These are phyloP conservation scores for Agriopis aurantiaria DNA, from an alignment of 2,888 invertebrate genomes.

Conservation along the genomic window DNA sequence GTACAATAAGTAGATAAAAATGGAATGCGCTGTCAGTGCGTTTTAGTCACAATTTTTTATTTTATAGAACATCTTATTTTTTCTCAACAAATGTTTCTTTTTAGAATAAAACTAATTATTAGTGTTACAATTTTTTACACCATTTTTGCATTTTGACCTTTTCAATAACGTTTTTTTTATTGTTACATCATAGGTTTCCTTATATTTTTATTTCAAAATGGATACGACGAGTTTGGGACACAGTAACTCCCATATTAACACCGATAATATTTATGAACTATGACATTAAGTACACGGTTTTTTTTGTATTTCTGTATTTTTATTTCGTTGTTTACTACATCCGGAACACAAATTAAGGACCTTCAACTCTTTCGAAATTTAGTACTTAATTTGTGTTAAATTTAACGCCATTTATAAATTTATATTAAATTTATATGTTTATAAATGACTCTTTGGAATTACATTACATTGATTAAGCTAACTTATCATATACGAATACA, in stretches of 20 bases:
- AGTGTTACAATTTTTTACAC: too few relatives aligned
- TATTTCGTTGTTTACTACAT: slow-evolving; percentile 83
- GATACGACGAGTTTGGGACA: slow-evolving; percentile 70
- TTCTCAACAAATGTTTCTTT: not conserved
- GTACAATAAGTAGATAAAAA: slow-evolving; percentile 67
- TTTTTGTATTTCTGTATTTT: slow-evolving; percentile 77
- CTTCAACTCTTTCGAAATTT: slow-evolving; percentile 10
- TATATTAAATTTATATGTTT: slow-evolving; percentile 45
- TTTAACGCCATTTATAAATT: slow-evolving; percentile 64
- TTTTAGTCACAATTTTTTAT: slow-evolving; percentile 8
- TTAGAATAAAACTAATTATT: not conserved
- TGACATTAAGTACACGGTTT: slow-evolving; percentile 76
- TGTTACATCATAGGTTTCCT: slow-evolving; percentile 9
- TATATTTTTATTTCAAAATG: slow-evolving; percentile 64
- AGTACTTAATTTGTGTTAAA: slow-evolving; percentile 61
- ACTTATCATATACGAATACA: slow-evolving; percentile 75
- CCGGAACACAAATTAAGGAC: slow-evolving; percentile 64
- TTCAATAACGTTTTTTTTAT: too few relatives aligned
- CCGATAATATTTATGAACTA: slow-evolving; percentile 76
- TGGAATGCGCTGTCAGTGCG: slow-evolving; percentile 73
- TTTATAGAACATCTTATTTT: not conserved
- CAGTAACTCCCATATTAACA: slow-evolving; percentile 64
- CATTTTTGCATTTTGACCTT: too few relatives aligned
- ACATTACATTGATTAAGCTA: slow-evolving; percentile 84
- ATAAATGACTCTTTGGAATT: slow-evolving; percentile 61